Evolutionary conservation across 2,797 vertebrate species (phyloP).

Genomic region (Onychomys leucogaster): DNA sequence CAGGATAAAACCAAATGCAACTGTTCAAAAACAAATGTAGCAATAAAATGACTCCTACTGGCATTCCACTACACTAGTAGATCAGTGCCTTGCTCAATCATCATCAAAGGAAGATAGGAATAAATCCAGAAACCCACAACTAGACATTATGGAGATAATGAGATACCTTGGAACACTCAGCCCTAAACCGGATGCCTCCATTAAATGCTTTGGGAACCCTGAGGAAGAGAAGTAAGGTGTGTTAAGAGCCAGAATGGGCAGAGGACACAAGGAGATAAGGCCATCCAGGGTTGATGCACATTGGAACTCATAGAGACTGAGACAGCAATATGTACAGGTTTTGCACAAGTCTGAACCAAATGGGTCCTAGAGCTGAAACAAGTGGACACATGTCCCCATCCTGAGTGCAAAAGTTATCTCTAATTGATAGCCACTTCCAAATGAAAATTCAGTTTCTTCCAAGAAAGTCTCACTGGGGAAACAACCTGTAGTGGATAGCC

Average conservation of each 20-base stretch:
- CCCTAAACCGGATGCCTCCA: too few species aligned
- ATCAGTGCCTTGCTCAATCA: background rate
- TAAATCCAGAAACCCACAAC: background rate
- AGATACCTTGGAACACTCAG: background rate
- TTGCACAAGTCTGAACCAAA: background rate
- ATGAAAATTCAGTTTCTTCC: background rate
- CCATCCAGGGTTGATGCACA: too few species aligned
- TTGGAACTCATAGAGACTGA: background rate
- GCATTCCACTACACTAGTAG: background rate
- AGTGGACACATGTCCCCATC: background rate
- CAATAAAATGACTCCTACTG: background rate
- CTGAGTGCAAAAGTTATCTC: background rate
- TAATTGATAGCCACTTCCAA: too few species aligned
- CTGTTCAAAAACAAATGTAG: background rate
- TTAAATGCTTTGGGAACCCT: background rate
- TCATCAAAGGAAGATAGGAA: background rate
- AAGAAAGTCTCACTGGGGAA: background rate
- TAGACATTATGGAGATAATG: background rate
- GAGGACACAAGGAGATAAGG: background rate
- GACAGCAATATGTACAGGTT: too few species aligned
- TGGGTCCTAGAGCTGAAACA: background rate
- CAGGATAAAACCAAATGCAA: background rate
- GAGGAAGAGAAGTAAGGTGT: background rate
- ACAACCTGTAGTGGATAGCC: too few species aligned
- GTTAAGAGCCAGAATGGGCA: background rate